phyloP scores from a whole-genome alignment of 1,140 invertebrate species.

The Nylanderia fulva region DNA sequence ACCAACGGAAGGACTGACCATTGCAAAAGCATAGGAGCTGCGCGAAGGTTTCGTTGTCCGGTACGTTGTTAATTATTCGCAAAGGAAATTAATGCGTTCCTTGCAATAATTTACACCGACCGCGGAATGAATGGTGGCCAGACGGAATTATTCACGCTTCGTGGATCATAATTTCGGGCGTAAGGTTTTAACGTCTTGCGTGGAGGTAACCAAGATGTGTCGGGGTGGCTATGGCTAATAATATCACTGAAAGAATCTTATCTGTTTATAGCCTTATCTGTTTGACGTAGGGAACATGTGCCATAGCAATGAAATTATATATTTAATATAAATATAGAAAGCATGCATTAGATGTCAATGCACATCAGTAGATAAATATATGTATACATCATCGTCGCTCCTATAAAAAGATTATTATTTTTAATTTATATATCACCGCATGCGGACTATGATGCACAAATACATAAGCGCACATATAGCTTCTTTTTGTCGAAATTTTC shows the following conservation, averaged over 20 bases:
- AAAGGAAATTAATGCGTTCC: constrained; percentile 82
- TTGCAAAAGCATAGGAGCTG: constrained; percentile 68
- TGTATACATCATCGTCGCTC: neutral
- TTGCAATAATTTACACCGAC: constrained; percentile 80
- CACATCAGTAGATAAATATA: no score
- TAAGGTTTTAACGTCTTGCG: constrained; percentile 52
- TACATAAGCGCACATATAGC: no score
- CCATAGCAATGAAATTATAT: neutral
- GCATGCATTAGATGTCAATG: neutral
- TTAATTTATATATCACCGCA: neutral
- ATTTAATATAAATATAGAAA: neutral
- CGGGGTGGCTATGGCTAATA: constrained; percentile 31
- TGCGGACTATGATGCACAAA: neutral
- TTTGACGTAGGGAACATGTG: neutral
- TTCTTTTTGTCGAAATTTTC: neutral
- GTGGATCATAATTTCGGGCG: constrained; percentile 64
- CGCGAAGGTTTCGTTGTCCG: constrained; percentile 77
- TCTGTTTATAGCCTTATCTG: neutral
- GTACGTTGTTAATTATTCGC: constrained; percentile 82
- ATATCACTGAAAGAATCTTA: neutral
- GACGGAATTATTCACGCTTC: constrained; percentile 80
- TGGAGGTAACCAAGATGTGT: constrained; percentile 36
- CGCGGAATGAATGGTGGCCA: constrained; percentile 76
- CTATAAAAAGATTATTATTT: constrained; percentile 23
- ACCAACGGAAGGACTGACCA: constrained; percentile 75